Evolutionary conservation across 2,888 invertebrate species (phyloP).

Genomic region (Pheosia gnoma): DNA sequence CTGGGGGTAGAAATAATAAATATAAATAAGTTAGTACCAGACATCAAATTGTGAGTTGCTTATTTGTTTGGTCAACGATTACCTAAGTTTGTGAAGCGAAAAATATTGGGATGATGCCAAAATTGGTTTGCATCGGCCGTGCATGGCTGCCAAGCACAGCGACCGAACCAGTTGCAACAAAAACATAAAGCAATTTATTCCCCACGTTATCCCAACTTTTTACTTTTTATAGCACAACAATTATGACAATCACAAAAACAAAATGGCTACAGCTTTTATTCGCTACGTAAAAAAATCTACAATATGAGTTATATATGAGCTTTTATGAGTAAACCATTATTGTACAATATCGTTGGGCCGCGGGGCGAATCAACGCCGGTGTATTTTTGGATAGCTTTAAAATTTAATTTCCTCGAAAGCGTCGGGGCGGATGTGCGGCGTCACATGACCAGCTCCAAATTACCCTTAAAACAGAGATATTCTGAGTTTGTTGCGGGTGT

Average conservation of each 20-base stretch:
- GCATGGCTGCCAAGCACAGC: not conserved
- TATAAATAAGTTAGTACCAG: no score
- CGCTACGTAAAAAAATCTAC: conserved; percentile 27
- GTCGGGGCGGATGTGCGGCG: conserved; percentile 37
- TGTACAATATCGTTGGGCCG: conserved; percentile 32
- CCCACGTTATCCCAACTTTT: not conserved
- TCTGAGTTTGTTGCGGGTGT: conserved; percentile 38
- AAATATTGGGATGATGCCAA: not conserved
- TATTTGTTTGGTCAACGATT: not conserved
- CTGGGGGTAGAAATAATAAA: no score
- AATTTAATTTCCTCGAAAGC: conserved; percentile 48
- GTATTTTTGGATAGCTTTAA: conserved; percentile 43
- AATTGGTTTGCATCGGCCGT: not conserved
- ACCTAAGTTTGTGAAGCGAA: not conserved
- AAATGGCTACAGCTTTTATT: conserved; percentile 23
- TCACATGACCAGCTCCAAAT: conserved; percentile 37
- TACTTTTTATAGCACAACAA: not conserved
- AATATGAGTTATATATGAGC: conserved; percentile 31
- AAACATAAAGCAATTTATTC: not conserved
- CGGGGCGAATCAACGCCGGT: conserved; percentile 25
- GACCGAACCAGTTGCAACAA: not conserved
- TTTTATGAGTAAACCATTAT: conserved; percentile 33
- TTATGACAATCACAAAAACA: conserved; percentile 16
- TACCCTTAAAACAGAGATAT: conserved; percentile 45
- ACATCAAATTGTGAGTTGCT: no score